Base-by-base conservation (phyloP, 2,113 vertebrate genomes). In the Atherinomorus stipes region DNA sequence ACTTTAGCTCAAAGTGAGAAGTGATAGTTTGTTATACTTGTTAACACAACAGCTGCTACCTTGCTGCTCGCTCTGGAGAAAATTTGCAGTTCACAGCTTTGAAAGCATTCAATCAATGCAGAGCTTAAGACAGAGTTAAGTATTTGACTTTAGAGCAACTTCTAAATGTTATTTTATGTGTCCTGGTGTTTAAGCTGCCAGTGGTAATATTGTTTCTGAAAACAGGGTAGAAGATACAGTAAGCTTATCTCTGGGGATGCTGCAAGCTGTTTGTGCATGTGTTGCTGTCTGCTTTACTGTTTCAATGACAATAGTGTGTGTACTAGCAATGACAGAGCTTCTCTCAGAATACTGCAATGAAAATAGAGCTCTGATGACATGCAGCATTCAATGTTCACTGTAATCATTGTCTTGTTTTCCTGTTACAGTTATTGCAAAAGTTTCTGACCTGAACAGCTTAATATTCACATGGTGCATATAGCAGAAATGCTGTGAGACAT, bases 211-310 rank as follows among this genome's bases (percentile, higher is more conserved):
- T 56, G 49, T 61, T 72, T 49, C 70, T 52, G 26, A 25, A 74
- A 80, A 80, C 12, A 23, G 37, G 37, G 23, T 34, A 57, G 19
- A 71, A 52, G 34, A 59, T 51, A 21, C 11, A 21, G 25, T 4
- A 54, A 60, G 19, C 59, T 21, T 38, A 22, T 51, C 34, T 49
- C 11, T 31, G 25, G 54, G 50, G 49, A 38, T 71, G 12, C 16
- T 70, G 51, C 31, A 37, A 63, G 42, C 51, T 68, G 28, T 53
- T 64, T 23, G 23, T 63, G 64, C 64, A 71, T 74, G 66, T 75
- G 63, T 50, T 58, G 11, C 40, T 58, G 54, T 34, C 47, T 74
- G 57, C 28, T 53, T 74, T 65, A 42, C 53, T 9, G 10, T 51
- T 52, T 68, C 50, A 63, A 7, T 6, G 4, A 44, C 9, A 21